Base-by-base conservation (phyloP, 2,797 vertebrate species). In the Pangasius sanitwongsei region DNA sequence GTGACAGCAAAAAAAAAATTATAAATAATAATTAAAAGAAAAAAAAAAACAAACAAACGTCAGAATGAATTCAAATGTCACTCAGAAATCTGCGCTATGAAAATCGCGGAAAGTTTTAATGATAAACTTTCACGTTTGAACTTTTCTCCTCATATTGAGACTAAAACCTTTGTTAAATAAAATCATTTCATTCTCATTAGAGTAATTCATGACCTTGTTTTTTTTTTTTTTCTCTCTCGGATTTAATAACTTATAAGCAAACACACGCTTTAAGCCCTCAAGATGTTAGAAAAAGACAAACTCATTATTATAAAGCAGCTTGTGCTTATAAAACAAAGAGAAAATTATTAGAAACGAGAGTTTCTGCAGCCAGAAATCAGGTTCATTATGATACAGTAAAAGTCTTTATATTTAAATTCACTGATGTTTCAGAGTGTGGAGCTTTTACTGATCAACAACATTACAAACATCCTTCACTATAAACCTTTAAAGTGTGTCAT, bases 171-270 rank as follows among this genome's bases (percentile, higher is more conserved):
- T 6, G 28, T 86, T 34, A 25, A 86, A 72, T 81, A 15, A 85
- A 48, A 81, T 41, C 0, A 16, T 70, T 80, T 69, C 0, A 4
- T 25, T 89, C 83, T 86, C 59, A 70, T 70, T 44, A 44, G 37
- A 57, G 18, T 61, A 37, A 89, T 72, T 81, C 23, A 1, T 44
- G 18, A 44, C 50, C 53, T n/a, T 31, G n/a, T 59, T 4, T 78
- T 85, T 80, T 59, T 20, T 15, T 31, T 31, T 25, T 15, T 41
- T 15, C 74, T 8, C 13, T 11, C 25, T 59, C 50, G 23, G 28
- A 81, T 81, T 89, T 89, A 89, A 86, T 89, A 89, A 69, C 83
- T 86, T 48, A 50, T 25, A 48, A 7, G 74, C 74, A 89, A 89
- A 85, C 23, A 69, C 1, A 69, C 1, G 31, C 25, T 44, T 67